These are phyloP conservation scores for Drosophila pseudoananassae DNA, from an alignment of 1,140 invertebrate genomes.

Conservation along the genomic window DNA sequence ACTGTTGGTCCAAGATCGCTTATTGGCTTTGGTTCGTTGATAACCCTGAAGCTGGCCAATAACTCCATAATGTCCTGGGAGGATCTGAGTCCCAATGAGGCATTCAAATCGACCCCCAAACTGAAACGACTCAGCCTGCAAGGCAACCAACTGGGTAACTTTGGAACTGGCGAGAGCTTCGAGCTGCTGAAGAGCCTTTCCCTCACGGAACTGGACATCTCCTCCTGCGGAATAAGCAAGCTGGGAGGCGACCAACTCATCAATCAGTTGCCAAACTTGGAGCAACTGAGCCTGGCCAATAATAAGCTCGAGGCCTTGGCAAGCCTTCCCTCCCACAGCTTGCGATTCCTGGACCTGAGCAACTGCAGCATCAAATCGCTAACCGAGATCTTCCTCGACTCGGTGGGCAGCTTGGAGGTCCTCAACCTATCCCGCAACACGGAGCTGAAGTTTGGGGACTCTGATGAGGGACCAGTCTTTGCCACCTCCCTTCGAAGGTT, in stretches of 20 bases:
- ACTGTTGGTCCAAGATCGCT: slow-evolving; percentile 84
- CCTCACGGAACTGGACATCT: slow-evolving; percentile 85
- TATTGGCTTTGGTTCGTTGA: slow-evolving; percentile 84
- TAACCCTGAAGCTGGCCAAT: slow-evolving; percentile 85
- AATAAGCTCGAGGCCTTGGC: slow-evolving; percentile 85
- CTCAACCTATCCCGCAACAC: slow-evolving; percentile 86
- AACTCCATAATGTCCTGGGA: slow-evolving; percentile 86
- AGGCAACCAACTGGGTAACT: slow-evolving; percentile 85
- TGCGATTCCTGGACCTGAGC: slow-evolving; percentile 86
- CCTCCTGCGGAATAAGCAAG: slow-evolving; percentile 85
- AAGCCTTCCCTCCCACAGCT: slow-evolving; percentile 84
- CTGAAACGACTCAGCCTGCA: slow-evolving; percentile 85
- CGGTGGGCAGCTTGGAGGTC: slow-evolving; percentile 84
- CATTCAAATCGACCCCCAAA: slow-evolving; percentile 83
- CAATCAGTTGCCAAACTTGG: slow-evolving; percentile 85
- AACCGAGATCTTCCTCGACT: slow-evolving; percentile 84
- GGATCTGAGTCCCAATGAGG: slow-evolving; percentile 84
- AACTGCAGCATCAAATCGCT: slow-evolving; percentile 85
- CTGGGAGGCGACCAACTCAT: slow-evolving; percentile 85
- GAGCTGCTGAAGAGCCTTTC: slow-evolving; percentile 84
- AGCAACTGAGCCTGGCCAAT: slow-evolving; percentile 85
- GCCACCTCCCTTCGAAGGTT: slow-evolving; percentile 86
- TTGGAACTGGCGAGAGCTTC: slow-evolving; percentile 83
- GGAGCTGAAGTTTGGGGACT: slow-evolving; percentile 83
- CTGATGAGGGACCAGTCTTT: slow-evolving; percentile 80